These are phyloP conservation scores for Lysandra bellargus DNA, from an alignment of 2,888 invertebrate genomes.

Conservation along the genomic window DNA sequence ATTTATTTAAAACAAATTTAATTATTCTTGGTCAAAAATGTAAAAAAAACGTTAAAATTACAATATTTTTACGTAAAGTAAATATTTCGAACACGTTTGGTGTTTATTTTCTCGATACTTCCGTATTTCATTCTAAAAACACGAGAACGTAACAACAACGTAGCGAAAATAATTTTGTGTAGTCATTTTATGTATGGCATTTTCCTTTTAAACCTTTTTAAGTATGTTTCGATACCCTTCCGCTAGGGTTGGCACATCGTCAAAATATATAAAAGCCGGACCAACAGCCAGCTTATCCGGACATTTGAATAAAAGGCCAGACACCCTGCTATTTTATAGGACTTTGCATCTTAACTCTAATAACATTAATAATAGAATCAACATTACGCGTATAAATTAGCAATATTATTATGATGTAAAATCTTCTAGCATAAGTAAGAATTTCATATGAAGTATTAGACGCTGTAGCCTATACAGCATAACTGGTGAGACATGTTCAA, in stretches of 20 bases:
- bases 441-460: no score
- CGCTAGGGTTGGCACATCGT: background rate
- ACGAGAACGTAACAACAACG: background rate
- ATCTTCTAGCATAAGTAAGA: background rate
- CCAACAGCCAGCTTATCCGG: background rate
- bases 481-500: no score
- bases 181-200: background rate
- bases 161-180: background rate
- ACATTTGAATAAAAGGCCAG: background rate
- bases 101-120: background rate
- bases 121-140: background rate
- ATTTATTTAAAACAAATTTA: no score
- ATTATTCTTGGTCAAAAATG: no score
- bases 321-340: background rate
- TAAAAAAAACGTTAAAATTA: no score
- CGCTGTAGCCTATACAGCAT: no score
- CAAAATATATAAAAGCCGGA: background rate
- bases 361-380: background rate
- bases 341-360: background rate
- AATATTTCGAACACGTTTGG: background rate
- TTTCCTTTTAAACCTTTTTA: background rate
- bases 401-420: background rate
- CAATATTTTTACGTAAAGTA: background rate
- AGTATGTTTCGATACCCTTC: background rate
- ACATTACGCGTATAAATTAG: background rate